Base-by-base conservation (phyloP, 2,797 vertebrate species). In the Limnodromus scolopaceus region DNA sequence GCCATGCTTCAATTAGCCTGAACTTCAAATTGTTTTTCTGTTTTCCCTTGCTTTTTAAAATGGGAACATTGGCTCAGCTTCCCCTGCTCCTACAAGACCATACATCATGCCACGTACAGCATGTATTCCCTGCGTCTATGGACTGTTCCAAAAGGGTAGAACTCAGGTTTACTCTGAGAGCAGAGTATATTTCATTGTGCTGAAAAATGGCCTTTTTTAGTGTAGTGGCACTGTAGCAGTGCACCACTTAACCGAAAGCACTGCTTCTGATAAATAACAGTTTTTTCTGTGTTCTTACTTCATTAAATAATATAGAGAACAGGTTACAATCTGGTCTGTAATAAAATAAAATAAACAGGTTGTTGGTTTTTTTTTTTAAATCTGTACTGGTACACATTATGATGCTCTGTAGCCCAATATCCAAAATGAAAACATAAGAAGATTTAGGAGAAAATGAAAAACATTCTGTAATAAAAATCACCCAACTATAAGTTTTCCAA, bases 391-490 rank as follows among this genome's bases (percentile, higher is more conserved):
- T 78, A 46, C 11, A 19, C 8, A 75, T 71, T 20, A 54, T 45
- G 16, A 71, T 24, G 6, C 19, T 88, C 3, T 39, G 36, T 4
- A 65, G 70, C 69, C 4, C 27, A 72, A 23, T 17, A 19, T 51
- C 38, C n/a, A 72, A 83, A 91, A 76, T 38, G 10, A 94, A 93
- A 74, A 45, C 13, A n/a, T 15, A 78, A 53, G 41, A 72, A 84
- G 9, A 64, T 30, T 60, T 45, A 76, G 48, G 20, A 76, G 23
- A 66, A 81, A 72, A 90, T 84, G 5, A 63, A 92, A 93, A 86
- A 22, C 5, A 16, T 2, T 34, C 16, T 36, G 11, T 58, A 86
- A 76, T 65, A 78, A 66, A 38, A 91, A 69, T 32, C 46, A 84
- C 61, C 12, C 30, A 74, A 30, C 11, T 66, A 78, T 58, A 88